Evolutionary conservation across 2,797 vertebrate species (phyloP).

Genomic region (Aplochiton taeniatus): DNA sequence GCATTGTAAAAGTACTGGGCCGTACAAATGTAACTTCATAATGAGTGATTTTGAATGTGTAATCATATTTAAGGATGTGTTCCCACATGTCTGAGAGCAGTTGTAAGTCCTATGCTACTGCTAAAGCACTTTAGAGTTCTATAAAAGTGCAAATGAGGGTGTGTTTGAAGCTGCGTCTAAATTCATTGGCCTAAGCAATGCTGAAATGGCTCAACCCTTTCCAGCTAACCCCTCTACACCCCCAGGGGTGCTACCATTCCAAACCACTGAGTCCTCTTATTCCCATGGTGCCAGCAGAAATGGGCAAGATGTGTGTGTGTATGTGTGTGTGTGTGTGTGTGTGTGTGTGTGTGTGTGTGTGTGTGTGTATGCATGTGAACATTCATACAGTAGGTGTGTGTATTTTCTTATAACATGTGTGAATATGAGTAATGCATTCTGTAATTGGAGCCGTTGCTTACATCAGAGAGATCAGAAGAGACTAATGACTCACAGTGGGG

Average conservation of each 20-base stretch:
- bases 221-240: not conserved
- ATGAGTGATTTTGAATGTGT: not conserved
- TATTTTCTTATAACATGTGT: no score
- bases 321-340: conserved; percentile 1
- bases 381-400: no score
- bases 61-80: not conserved
- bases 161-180: no score
- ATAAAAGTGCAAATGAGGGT: conserved; percentile 11
- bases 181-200: no score
- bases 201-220: no score
- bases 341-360: not conserved
- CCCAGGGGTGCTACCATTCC: conserved; percentile 7
- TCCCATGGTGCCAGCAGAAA: conserved; percentile 18
- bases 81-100: no score
- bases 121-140: not conserved
- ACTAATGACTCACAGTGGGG: conserved; percentile 35
- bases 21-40: no score
- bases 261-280: conserved; percentile 29
- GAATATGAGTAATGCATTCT: conserved; percentile 4
- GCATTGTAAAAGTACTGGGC: not conserved
- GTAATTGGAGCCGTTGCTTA: conserved; percentile 38
- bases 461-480: conserved; percentile 45
- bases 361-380: not conserved
- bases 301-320: conserved; percentile 13
- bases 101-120: no score